These are phyloP conservation scores for Enteromius thamalakanensis DNA, from an alignment of 2,797 vertebrate species.

Conservation along the genomic window DNA sequence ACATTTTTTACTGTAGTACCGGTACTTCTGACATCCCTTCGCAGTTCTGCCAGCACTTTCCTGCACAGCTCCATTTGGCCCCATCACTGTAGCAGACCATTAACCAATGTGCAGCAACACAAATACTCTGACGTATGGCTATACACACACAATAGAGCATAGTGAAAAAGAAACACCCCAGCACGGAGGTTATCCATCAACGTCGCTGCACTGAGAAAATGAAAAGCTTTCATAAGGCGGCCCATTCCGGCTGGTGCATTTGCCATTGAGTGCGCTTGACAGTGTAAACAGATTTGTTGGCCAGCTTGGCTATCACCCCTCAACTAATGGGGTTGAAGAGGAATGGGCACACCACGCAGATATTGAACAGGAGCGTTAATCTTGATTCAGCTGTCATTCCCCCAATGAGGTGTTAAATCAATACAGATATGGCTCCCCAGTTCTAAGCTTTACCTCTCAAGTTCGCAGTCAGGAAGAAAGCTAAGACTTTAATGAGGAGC, in stretches of 20 bases:
- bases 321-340: slow-evolving; percentile 68
- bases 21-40: neutral
- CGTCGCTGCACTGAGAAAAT: slow-evolving; percentile 53
- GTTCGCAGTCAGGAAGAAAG: slow-evolving; percentile 68
- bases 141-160: slow-evolving; percentile 34
- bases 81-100: slow-evolving; percentile 30
- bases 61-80: slow-evolving; percentile 39
- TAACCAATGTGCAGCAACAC: slow-evolving; percentile 39
- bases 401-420: slow-evolving; percentile 79
- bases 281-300: slow-evolving; percentile 61
- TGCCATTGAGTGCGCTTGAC: slow-evolving; percentile 56
- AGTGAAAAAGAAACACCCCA: slow-evolving; percentile 46
- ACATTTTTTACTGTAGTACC: neutral
- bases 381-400: slow-evolving; percentile 78
- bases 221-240: slow-evolving; percentile 62
- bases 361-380: slow-evolving; percentile 68
- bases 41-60: slow-evolving; percentile 14
- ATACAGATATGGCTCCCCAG: slow-evolving; percentile 72
- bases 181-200: slow-evolving; percentile 55
- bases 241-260: slow-evolving; percentile 54
- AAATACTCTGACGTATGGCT: slow-evolving; percentile 46
- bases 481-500: slow-evolving; percentile 62
- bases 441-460: slow-evolving; percentile 66
- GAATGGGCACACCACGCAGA: slow-evolving; percentile 62
- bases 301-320: slow-evolving; percentile 63